These are phyloP conservation scores for Alosa sapidissima DNA, from an alignment of 2,797 vertebrate species.

Conservation along the genomic window DNA sequence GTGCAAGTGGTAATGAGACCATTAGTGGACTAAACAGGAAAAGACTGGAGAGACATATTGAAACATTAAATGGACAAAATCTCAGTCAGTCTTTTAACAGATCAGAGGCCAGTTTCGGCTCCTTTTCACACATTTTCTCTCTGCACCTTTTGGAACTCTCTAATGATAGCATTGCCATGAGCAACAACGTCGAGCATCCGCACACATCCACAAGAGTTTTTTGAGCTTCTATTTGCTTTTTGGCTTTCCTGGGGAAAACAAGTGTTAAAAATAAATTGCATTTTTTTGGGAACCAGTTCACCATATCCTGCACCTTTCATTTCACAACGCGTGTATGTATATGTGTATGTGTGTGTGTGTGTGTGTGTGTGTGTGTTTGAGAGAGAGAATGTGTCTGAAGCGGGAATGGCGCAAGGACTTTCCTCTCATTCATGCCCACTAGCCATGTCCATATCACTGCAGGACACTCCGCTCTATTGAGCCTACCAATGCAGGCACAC, in stretches of 20 bases:
- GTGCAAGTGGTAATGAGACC: background rate
- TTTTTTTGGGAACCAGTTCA: background rate
- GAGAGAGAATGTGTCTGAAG: background rate
- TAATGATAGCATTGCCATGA: background rate
- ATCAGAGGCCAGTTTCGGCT: background rate
- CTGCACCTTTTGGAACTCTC: background rate
- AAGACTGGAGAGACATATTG: background rate
- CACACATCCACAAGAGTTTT: background rate
- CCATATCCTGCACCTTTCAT: background rate
- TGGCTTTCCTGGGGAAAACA: background rate
- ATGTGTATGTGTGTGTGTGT: background rate
- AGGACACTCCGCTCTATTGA: background rate
- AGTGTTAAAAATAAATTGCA: background rate
- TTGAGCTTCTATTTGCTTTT: background rate
- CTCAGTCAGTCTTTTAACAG: background rate
- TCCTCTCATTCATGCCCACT: constrained; percentile 3
- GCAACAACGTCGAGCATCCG: background rate
- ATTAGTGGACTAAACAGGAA: background rate
- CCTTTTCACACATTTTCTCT: background rate
- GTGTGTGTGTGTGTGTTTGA: constrained; percentile 5
- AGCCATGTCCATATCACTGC: background rate
- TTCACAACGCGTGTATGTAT: background rate
- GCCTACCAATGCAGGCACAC: background rate
- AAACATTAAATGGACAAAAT: background rate
- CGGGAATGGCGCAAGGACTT: background rate